Evolutionary conservation across 2,888 invertebrate species (phyloP), one percentile per base, ranked within the genome.

Genomic region (Xylophagus ater): DNA sequence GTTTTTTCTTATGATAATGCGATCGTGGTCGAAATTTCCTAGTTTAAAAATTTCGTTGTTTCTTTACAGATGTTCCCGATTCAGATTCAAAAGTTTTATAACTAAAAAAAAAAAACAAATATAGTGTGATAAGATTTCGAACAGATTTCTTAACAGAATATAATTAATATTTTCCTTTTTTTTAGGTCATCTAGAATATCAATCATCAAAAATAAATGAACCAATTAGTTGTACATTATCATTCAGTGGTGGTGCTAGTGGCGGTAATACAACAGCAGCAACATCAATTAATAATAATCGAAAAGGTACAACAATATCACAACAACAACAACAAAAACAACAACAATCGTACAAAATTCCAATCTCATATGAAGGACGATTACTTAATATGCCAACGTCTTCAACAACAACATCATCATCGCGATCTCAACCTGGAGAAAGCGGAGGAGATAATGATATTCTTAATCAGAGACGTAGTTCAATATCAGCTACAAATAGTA

Each of bases 161-260:
- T n/a, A n/a, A n/a, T n/a, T n/a, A n/a, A n/a, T n/a, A n/a, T n/a
- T 36, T 26, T 35, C 12, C 14, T 34, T 24, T 4, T 8, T 28
- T 21, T n/a, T 14, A 37, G 37, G 37, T n/a, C n/a, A n/a, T n/a
- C n/a, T n/a, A n/a, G n/a, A n/a, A n/a, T n/a, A n/a, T n/a, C n/a
- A n/a, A n/a, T n/a, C n/a, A n/a, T n/a, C n/a, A n/a, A n/a, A n/a
- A n/a, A n/a, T n/a, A n/a, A n/a, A n/a, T n/a, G n/a, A n/a, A 34
- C 43, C 48, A 17, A 45, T 49, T 37, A 51, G 47, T 40, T 50
- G 50, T 20, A 48, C 48, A 9, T 21, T 51, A 28, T 48, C 47
- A 18, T 48, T 51, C 32, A 43, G 47, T 4, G 39, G 43, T 10
- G 35, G 28, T 33, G 28, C 18, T n/a, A 30, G 23, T 15, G 23